phyloP scores from a whole-genome alignment of 2,113 vertebrate species.

The Antennarius striatus region DNA sequence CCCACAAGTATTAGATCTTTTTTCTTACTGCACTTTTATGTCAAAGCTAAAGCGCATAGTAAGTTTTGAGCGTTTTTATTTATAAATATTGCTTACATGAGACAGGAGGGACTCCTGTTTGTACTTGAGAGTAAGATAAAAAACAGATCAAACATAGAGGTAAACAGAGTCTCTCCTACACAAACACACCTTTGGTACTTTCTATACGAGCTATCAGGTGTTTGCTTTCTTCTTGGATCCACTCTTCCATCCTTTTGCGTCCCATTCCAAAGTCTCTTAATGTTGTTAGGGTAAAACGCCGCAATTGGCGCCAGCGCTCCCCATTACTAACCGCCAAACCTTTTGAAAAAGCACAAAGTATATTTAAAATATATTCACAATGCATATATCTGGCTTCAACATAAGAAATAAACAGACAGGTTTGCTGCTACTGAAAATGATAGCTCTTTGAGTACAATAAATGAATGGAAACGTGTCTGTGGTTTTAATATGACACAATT shows the following conservation, averaged over 20 bases:
- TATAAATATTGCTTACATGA: not conserved
- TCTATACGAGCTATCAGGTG: constrained; percentile 77
- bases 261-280: constrained; percentile 78
- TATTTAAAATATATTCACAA: not conserved
- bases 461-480: not conserved
- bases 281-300: constrained; percentile 72
- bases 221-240: constrained; percentile 79
- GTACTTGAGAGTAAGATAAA: no score
- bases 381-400: not conserved
- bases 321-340: constrained; percentile 72
- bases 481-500: no score
- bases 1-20: no score
- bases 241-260: constrained; percentile 72
- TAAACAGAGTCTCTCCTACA: not conserved
- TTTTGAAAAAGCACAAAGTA: constrained; percentile 5
- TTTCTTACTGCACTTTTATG: no score
- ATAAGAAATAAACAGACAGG: not conserved
- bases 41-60: not conserved
- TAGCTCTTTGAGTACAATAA: not conserved
- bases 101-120: not conserved
- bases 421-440: not conserved
- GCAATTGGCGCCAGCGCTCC: constrained; percentile 69
- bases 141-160: not conserved
- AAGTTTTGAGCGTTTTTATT: no score
- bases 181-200: constrained; percentile 25